Conservation (phyloP, 1,140 invertebrate genomes). For the Drosophila tsacasi region DNA sequence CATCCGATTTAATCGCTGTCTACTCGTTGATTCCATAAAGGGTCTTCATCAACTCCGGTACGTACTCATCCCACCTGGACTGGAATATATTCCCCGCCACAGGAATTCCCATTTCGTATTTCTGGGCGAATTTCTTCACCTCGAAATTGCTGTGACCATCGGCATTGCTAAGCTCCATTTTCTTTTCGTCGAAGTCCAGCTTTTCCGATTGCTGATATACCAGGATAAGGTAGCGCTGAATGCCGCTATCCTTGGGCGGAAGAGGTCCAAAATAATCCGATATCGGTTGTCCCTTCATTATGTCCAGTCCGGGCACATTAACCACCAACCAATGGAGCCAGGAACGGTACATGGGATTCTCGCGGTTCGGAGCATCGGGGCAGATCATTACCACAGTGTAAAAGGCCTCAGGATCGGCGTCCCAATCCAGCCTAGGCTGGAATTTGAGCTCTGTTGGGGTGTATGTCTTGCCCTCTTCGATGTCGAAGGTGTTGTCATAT, state of each 20-base stretch:
- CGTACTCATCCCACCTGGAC: constrained; percentile 96
- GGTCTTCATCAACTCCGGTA: constrained; percentile 87
- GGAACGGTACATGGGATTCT: constrained; percentile 91
- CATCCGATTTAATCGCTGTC: neutral
- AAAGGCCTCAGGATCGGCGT: constrained; percentile 86
- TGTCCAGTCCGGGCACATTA: constrained; percentile 93
- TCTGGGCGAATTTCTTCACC: constrained; percentile 87
- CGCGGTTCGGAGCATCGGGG: constrained; percentile 88
- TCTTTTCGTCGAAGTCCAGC: constrained; percentile 66
- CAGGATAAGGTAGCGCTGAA: constrained; percentile 95
- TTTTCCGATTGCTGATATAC: constrained; percentile 90
- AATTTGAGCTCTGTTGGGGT: constrained; percentile 63
- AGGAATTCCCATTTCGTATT: constrained; percentile 92
- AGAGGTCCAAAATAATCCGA: constrained; percentile 94
- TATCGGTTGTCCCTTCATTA: constrained; percentile 90
- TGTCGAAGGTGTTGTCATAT: constrained; percentile 57
- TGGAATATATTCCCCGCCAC: constrained; percentile 95
- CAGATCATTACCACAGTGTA: constrained; percentile 91
- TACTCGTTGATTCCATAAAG: constrained; percentile 52
- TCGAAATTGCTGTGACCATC: constrained; percentile 91
- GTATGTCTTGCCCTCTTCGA: constrained; percentile 62
- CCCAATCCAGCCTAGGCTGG: constrained; percentile 87
- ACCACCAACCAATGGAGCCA: constrained; percentile 97
- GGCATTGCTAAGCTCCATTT: constrained; percentile 87
- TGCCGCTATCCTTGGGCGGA: constrained; percentile 91